phyloP scores from a whole-genome alignment of 2,113 vertebrate species.

The Narcine bancroftii region DNA sequence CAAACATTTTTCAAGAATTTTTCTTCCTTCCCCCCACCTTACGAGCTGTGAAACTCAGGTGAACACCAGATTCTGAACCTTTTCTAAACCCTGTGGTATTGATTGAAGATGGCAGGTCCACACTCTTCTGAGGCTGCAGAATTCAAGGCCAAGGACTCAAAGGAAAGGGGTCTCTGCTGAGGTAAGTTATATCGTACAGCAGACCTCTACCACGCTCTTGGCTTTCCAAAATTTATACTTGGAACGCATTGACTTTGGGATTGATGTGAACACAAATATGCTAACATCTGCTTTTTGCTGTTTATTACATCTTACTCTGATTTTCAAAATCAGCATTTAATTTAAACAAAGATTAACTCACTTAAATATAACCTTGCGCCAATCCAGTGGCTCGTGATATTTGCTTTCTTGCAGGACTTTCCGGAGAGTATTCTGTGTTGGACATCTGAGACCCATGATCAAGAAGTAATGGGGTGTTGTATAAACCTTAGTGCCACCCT shows the following conservation, averaged over 20 bases:
- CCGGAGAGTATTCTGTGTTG: no score
- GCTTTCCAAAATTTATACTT: no score
- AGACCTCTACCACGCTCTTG: not conserved
- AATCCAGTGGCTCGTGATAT: not conserved
- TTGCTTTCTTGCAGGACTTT: not conserved
- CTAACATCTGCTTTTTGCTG: not conserved
- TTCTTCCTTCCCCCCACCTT: no score
- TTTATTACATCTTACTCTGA: not conserved
- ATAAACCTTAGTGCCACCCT: no score
- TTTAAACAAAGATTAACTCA: not conserved
- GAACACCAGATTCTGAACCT: not conserved
- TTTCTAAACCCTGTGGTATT: not conserved
- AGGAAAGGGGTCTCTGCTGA: not conserved
- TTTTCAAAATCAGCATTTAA: not conserved
- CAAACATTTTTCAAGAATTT: not conserved
- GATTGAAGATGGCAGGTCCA: not conserved
- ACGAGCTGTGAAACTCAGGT: not conserved
- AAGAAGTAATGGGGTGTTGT: no score
- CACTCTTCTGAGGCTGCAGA: not conserved
- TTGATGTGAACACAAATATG: not conserved
- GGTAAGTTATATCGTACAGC: not conserved
- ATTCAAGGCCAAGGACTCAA: not conserved
- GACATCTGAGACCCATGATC: no score
- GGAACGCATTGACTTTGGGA: not conserved
- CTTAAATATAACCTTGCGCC: not conserved